Conservation (phyloP, 2,888 invertebrate species). For the Drosophila infuscata region DNA sequence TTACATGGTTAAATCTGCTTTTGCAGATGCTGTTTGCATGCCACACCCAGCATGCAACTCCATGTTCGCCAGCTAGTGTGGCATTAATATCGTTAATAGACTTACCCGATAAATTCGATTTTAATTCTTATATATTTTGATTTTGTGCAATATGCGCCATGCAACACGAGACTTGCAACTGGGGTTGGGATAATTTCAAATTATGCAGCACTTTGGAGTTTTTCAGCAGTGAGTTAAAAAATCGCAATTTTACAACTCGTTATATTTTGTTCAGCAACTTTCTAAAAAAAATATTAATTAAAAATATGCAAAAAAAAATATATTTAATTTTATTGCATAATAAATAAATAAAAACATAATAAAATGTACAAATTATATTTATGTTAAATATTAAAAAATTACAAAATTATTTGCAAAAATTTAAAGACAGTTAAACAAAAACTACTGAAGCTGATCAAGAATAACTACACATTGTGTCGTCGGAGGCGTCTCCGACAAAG, state of each 20-base stretch:
- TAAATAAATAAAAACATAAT: not conserved
- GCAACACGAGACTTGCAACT: not conserved
- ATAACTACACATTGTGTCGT: not conserved
- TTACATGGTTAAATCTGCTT: not conserved
- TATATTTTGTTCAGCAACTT: not conserved
- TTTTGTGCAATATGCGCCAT: not conserved
- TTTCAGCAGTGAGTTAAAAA: not conserved
- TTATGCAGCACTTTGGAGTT: not conserved
- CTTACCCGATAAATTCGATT: not conserved
- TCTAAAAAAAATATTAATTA: not conserved
- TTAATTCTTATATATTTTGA: not conserved
- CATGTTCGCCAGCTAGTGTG: not conserved
- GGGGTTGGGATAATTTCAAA: not conserved
- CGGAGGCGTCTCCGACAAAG: no score
- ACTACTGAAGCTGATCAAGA: not conserved
- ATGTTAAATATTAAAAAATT: not conserved
- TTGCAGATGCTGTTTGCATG: not conserved
- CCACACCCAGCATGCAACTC: not conserved
- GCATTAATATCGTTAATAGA: no score
- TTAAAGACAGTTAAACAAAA: no score
- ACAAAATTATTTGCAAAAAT: no score
- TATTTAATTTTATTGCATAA: no score
- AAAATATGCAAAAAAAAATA: not conserved
- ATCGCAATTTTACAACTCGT: not conserved
- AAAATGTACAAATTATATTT: not conserved